Evolutionary conservation across 23 tunicate species (phyloP).

Genomic region (Ciona savignyi): DNA sequence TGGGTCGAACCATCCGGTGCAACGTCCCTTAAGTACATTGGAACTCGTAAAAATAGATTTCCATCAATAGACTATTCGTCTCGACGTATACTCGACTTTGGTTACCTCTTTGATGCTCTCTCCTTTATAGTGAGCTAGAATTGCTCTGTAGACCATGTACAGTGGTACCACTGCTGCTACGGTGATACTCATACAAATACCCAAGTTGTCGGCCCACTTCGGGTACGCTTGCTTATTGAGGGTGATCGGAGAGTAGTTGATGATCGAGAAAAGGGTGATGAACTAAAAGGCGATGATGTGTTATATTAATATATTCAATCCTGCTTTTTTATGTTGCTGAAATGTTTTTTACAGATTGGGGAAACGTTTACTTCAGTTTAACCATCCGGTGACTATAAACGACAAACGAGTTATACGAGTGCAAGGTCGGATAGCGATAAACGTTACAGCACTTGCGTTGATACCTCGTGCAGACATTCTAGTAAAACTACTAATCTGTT

Average conservation of each 20-base stretch:
- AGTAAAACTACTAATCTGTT: too few relatives aligned
- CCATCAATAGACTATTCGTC: too few relatives aligned
- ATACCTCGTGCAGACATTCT: background rate
- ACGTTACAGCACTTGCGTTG: background rate
- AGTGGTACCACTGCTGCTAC: conserved; percentile 53
- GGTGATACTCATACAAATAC: conserved; percentile 68
- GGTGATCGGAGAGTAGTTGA: conserved; percentile 23
- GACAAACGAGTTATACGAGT: too few relatives aligned
- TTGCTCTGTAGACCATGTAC: conserved; percentile 35
- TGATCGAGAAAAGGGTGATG: conserved; percentile 35
- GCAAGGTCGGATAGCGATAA: background rate
- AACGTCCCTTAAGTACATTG: too few relatives aligned
- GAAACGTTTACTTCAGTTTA: too few relatives aligned
- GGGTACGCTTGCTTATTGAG: conserved; percentile 41
- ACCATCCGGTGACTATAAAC: too few relatives aligned
- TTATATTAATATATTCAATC: background rate
- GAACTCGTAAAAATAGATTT: too few relatives aligned
- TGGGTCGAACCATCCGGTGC: too few relatives aligned
- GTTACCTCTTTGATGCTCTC: conserved; percentile 26
- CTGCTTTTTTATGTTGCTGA: background rate
- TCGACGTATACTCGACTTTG: background rate
- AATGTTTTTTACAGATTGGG: background rate
- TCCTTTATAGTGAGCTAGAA: conserved; percentile 25
- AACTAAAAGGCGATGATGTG: conserved; percentile 16
- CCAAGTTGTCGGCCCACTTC: conserved; percentile 72